These are phyloP conservation scores for Cliona cf. orientalis DNA, from an alignment of 37 sponge, comb jelly and placozoan species.

Conservation along the genomic window DNA sequence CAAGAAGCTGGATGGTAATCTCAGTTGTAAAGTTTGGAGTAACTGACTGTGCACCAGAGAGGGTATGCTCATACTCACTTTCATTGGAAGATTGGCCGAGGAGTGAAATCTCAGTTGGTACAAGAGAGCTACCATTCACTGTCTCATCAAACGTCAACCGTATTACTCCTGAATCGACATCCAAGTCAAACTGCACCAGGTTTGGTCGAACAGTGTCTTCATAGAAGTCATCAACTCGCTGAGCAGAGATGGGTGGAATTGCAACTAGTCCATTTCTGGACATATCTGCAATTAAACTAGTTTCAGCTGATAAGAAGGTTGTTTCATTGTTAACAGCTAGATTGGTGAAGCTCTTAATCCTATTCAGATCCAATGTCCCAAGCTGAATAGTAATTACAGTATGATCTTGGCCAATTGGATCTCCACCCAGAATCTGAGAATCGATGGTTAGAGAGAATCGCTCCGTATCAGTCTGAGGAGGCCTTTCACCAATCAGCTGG, in stretches of 20 bases:
- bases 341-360: slow-evolving; percentile 64
- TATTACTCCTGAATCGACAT: slow-evolving; percentile 76
- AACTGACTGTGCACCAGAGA: slow-evolving; percentile 55
- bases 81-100: slow-evolving; percentile 37
- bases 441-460: slow-evolving; percentile 51
- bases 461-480: slow-evolving; percentile 1
- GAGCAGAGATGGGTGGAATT: neutral
- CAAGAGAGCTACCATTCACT: slow-evolving; percentile 69
- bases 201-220: slow-evolving; percentile 60
- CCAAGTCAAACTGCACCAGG: slow-evolving; percentile 64
- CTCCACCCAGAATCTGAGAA: slow-evolving; percentile 46
- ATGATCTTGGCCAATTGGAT: slow-evolving; percentile 71
- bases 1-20: slow-evolving; percentile 33
- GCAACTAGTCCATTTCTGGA: slow-evolving; percentile 51
- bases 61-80: slow-evolving; percentile 21
- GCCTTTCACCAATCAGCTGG: slow-evolving; percentile 42
- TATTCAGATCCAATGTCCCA: slow-evolving; percentile 69
- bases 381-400: slow-evolving; percentile 73
- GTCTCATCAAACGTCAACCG: slow-evolving; percentile 82
- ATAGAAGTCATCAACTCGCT: slow-evolving; percentile 27
- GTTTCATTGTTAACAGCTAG: slow-evolving; percentile 51
- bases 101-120: slow-evolving; percentile 51
- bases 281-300: slow-evolving; percentile 66
- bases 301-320: slow-evolving; percentile 59
- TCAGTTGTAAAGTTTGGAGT: slow-evolving; percentile 50